Conservation (phyloP, 2,888 invertebrate genomes). For the Pardosa pseudoannulata region DNA sequence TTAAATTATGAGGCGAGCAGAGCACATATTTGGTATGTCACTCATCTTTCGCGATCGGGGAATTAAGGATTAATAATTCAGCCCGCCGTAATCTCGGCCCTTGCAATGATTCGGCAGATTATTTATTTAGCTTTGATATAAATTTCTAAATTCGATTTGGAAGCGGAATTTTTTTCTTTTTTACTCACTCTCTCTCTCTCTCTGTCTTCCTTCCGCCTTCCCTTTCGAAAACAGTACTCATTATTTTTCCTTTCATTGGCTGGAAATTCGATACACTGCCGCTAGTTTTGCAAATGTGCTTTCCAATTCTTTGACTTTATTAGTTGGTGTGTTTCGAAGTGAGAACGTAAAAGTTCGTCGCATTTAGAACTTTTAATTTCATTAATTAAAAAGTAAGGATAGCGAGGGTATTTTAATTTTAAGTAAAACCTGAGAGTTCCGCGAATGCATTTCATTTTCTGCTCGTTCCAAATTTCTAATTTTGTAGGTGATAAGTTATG, state of each 20-base stretch:
- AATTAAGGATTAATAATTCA: constrained; percentile 69
- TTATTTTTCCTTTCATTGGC: neutral
- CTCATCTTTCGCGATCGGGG: constrained; percentile 55
- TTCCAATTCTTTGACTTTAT: no score
- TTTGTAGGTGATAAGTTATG: no score
- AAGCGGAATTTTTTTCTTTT: constrained; percentile 29
- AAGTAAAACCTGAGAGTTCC: no score
- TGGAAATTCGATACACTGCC: neutral
- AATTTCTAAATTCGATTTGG: constrained; percentile 59
- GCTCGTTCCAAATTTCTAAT: no score
- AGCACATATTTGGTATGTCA: constrained; percentile 61
- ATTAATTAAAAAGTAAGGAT: no score
- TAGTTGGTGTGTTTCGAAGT: no score
- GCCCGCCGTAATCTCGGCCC: constrained; percentile 16
- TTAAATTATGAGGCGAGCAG: constrained; percentile 65
- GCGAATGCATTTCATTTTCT: no score
- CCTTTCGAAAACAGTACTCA: constrained; percentile 1
- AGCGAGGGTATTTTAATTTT: no score
- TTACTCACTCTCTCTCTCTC: neutral
- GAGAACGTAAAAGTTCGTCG: no score
- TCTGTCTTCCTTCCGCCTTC: neutral
- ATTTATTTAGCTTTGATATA: constrained; percentile 63
- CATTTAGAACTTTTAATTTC: no score
- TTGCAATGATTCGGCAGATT: constrained; percentile 40
- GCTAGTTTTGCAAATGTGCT: neutral